Evolutionary conservation across 1,140 invertebrate genomes (phyloP), one percentile per base, ranked within the genome.

Genomic region (Drosophila tsacasi): DNA sequence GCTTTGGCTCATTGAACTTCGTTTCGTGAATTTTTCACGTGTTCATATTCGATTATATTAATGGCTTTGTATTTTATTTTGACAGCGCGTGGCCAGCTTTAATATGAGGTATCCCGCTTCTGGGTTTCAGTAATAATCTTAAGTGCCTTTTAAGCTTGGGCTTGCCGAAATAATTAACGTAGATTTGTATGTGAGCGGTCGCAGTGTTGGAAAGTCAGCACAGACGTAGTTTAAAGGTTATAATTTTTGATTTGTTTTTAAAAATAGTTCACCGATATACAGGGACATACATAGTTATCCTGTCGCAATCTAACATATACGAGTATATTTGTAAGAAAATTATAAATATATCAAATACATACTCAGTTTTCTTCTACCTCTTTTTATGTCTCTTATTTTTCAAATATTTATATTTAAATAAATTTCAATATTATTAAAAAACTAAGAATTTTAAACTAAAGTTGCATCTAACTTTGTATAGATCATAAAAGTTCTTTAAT

Each of bases 1-100:
- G 23, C 37, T n/a, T n/a, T 69, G 39, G 67, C 67, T 67, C 67
- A 69, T 69, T 69, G 67, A 71, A 71, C 67, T 57, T 55, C 23
- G 39, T 13, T 39, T 15, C 12, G 35, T 37, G 12, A 5, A 46
- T 68, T 67, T 68, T 57, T 39, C 35, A 39, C 35, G 54, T 39
- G 54, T 7, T 39, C 21, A 39, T 25, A n/a, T 39, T 57, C 35
- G 54, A 57, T 39, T 39, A 39, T 12, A 57, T 57, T 57, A 39
- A 57, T 37, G n/a, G 6, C n/a, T 32, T 52, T 3, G n/a, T 13
- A 13, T 19, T 19, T 19, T 32, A 52, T 32, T 52, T 39, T 57
- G 35, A 39, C 54, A n/a, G 52, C 32, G 32, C 52, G 32, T 55
- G 50, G 30, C 32, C 10, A 21, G 21, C 21, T 37, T 55, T 21